A percentile compares a stretch with the other conserved stretches of the same genome.
Evolutionary conservation across 2,888 invertebrate genomes (phyloP).

Genomic region (Leptopilina drosophilae): DNA sequence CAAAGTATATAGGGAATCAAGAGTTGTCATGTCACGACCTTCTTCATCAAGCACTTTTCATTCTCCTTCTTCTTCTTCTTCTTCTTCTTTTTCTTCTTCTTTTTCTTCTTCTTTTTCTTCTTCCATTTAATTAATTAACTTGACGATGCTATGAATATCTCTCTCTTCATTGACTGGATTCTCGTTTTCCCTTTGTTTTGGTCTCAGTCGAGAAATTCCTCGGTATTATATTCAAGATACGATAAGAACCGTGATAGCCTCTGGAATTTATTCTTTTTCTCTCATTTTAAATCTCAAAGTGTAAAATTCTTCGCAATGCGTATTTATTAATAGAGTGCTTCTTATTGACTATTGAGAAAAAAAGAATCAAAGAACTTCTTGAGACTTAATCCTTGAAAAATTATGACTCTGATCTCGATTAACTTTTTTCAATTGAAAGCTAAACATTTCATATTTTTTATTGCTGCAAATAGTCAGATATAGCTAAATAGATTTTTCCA

Average conservation of each 20-base stretch:
- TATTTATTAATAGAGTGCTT: conserved; percentile 2
- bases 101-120: too few relatives aligned
- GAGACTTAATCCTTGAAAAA: conserved; percentile 20
- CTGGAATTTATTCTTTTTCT: not conserved
- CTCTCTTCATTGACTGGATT: not conserved
- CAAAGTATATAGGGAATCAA: conserved; percentile 60
- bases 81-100: not conserved
- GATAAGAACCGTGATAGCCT: not conserved
- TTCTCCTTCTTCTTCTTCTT: too few relatives aligned
- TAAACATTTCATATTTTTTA: too few relatives aligned
- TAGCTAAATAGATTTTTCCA: too few relatives aligned
- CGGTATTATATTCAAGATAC: not conserved
- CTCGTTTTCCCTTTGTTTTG: not conserved
- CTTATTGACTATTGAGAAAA: conserved; percentile 30
- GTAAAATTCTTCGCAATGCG: conserved; percentile 1
- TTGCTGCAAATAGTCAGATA: too few relatives aligned
- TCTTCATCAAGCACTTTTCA: not conserved
- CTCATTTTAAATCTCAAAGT: not conserved
- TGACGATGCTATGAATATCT: conserved; percentile 39
- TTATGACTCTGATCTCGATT: not conserved
- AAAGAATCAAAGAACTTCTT: not conserved
- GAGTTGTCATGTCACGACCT: conserved; percentile 64
- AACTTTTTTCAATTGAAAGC: too few relatives aligned
- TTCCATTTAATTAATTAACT: conserved; percentile 53
- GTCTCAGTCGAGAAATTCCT: not conserved